phyloP scores from a whole-genome alignment of 2,797 vertebrate species.

The Balearica regulorum region DNA sequence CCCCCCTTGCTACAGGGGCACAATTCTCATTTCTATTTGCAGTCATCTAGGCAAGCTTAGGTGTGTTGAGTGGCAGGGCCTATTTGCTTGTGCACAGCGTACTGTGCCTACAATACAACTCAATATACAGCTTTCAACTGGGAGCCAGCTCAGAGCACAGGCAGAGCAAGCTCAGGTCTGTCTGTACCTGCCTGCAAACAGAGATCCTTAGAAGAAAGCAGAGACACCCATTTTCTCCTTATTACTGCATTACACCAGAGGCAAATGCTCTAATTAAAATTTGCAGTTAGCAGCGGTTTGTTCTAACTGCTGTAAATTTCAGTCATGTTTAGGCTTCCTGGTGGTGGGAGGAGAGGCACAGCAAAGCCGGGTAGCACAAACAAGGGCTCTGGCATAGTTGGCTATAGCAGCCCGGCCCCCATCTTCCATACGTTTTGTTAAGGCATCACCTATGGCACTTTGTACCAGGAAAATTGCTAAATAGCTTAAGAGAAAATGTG shows the following conservation, averaged over 20 bases:
- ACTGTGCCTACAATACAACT: not conserved
- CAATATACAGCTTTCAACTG: not conserved
- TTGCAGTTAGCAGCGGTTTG: not conserved
- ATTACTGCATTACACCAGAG: constrained; percentile 40
- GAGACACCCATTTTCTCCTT: not conserved
- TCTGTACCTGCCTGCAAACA: constrained; percentile 7
- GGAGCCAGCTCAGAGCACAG: not conserved
- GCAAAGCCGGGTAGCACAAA: not conserved
- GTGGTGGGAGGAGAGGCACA: not conserved
- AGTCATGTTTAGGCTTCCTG: not conserved
- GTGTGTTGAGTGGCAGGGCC: not conserved
- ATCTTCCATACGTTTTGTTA: fast-evolving
- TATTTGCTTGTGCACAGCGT: not conserved
- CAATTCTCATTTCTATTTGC: not conserved
- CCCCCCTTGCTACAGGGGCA: not conserved
- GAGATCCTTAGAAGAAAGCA: not conserved
- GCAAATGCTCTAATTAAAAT: constrained; percentile 51
- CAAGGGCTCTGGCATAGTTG: not conserved
- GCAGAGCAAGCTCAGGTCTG: constrained; percentile 40
- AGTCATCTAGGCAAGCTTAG: not conserved
- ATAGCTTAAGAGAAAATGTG: not conserved
- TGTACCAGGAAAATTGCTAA: not conserved
- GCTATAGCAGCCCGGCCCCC: not conserved
- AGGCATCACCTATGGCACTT: not conserved
- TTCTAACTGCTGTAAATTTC: not conserved